These are phyloP conservation scores for Acipenser ruthenus DNA, from an alignment of 2,797 vertebrate genomes.

Conservation along the genomic window DNA sequence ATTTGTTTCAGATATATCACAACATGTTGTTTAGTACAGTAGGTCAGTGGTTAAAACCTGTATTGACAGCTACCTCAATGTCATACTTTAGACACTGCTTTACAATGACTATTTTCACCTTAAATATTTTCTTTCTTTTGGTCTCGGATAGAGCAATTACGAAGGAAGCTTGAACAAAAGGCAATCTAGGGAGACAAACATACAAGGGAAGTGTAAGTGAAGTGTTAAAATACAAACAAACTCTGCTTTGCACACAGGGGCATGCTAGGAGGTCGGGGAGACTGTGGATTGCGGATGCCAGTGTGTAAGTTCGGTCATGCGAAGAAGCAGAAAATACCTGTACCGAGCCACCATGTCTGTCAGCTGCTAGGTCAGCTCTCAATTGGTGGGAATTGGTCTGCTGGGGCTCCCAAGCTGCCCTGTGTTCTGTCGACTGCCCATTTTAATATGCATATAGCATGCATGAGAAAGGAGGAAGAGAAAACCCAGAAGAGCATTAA, in stretches of 20 bases:
- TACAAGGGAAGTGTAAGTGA: not conserved
- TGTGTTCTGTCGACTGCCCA: slow-evolving; percentile 58
- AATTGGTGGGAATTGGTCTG: slow-evolving; percentile 57
- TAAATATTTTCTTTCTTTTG: too few relatives aligned
- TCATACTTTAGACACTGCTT: too few relatives aligned
- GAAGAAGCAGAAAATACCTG: slow-evolving; percentile 68
- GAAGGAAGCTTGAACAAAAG: not conserved
- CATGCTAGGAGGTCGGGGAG: slow-evolving; percentile 29
- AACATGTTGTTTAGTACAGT: too few relatives aligned
- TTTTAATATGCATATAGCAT: slow-evolving; percentile 52
- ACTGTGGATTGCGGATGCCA: slow-evolving; percentile 26
- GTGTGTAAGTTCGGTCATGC: slow-evolving; percentile 42
- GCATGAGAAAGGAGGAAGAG: slow-evolving; percentile 48
- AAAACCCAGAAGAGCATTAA: slow-evolving; percentile 46
- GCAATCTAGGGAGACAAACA: not conserved
- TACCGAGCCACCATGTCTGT: slow-evolving; percentile 69
- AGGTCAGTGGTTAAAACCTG: too few relatives aligned
- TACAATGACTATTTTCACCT: too few relatives aligned
- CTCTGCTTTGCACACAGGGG: slow-evolving; percentile 32
- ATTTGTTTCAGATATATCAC: too few relatives aligned
- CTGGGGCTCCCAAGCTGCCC: slow-evolving; percentile 61
- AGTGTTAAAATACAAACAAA: not conserved
- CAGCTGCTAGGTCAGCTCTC: slow-evolving; percentile 62
- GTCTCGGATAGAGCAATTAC: not conserved
- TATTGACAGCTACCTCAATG: too few relatives aligned